Evolutionary conservation across 2,113 vertebrate genomes (phyloP).

Genomic region (Narcine bancroftii): DNA sequence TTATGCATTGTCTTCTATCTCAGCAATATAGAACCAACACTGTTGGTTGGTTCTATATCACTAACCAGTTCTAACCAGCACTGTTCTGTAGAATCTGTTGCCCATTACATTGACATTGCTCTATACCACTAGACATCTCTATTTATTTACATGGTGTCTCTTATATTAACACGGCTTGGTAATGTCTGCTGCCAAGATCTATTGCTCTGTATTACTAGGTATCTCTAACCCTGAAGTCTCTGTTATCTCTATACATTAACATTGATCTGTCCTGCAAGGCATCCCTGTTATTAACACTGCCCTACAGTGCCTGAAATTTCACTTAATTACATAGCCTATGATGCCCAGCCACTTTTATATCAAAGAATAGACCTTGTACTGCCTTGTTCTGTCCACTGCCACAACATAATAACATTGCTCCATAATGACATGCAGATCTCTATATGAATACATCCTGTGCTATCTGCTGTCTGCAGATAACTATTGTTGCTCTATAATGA

Average conservation of each 20-base stretch:
- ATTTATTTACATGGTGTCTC: too few species aligned
- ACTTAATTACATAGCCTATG: too few species aligned
- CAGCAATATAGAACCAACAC: too few species aligned
- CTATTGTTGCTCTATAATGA: background rate
- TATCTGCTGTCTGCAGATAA: background rate
- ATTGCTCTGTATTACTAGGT: background rate
- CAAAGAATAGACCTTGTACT: too few species aligned
- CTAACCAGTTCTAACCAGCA: background rate
- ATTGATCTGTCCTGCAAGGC: background rate
- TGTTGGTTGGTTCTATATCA: too few species aligned
- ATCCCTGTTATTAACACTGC: background rate
- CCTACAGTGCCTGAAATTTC: background rate
- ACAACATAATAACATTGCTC: background rate
- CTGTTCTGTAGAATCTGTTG: background rate
- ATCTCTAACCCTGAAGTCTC: too few species aligned
- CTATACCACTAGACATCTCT: background rate
- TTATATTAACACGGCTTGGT: too few species aligned
- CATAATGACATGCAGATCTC: background rate
- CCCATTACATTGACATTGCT: background rate
- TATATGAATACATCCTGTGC: background rate
- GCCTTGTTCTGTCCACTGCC: background rate
- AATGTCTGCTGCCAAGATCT: too few species aligned
- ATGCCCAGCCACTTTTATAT: too few species aligned
- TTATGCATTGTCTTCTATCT: background rate
- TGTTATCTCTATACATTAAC: background rate